Conservation (phyloP, 1,140 invertebrate genomes). For the Oryctes rhinoceros region DNA sequence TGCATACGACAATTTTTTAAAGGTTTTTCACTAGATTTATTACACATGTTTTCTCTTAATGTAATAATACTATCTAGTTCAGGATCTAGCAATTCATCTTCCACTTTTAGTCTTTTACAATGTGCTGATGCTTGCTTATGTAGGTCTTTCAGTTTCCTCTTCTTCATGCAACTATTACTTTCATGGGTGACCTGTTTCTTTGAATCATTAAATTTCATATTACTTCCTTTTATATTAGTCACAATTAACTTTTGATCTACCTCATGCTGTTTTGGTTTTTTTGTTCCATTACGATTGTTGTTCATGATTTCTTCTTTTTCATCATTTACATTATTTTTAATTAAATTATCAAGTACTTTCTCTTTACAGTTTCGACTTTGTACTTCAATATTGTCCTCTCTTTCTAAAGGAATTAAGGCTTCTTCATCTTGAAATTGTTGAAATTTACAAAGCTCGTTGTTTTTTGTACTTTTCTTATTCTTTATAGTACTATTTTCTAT, state of each 20-base stretch:
- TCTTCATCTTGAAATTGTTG: too few species aligned
- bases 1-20: background rate
- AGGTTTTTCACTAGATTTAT: background rate
- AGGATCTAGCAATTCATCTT: background rate
- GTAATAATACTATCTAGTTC: background rate
- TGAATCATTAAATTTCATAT: background rate
- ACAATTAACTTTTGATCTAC: background rate
- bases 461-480: too few species aligned
- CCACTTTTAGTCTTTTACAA: constrained; percentile 6
- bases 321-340: too few species aligned
- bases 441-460: too few species aligned
- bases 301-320: background rate
- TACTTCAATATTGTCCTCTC: too few species aligned
- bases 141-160: background rate
- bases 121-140: background rate
- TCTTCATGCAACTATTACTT: background rate
- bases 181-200: background rate
- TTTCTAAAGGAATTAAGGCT: too few species aligned
- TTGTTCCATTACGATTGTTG: background rate
- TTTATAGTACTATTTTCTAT: too few species aligned
- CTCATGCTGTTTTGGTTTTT: background rate
- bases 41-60: background rate
- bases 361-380: too few species aligned
- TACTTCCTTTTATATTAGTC: background rate
- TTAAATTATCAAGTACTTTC: too few species aligned